Base-by-base conservation (phyloP, 2,797 vertebrate genomes). In the Sylvilagus floridanus region DNA sequence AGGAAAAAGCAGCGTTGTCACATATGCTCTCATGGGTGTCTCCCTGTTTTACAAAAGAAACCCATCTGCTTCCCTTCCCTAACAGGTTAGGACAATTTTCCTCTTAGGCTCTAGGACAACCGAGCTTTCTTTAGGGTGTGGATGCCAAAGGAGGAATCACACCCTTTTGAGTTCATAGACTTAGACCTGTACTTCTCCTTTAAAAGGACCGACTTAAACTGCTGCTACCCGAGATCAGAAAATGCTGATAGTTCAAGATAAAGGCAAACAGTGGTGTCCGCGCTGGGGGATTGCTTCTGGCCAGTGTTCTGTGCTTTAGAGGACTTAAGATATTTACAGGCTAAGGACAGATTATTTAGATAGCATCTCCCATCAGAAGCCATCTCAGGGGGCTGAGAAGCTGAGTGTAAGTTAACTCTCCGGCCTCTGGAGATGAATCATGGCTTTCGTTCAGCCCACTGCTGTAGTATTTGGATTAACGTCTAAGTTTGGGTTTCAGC, bases 391-490 rank as follows among this genome's bases (percentile, higher is more conserved):
- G 42, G 66, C 83, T 95, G 78, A 54, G 90, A 95, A 81, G 9
- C 22, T 54, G 62, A 71, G 14, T 22, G 69, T 60, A 73, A 90
- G 91, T 72, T 92, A 86, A 91, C 65, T 11, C 17, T 69, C 93
- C 6, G 19, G 62, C 71, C 54, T 69, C 63, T 76, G 85, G 42
- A 84, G 32, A 73, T 52, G 32, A 93, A 84, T 71, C 76, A 83
- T 35, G 75, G 57, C 57, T 88, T 95, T 92, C 60, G 54, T 93
- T 94, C 93, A 91, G 52, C 47, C 5, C 73, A 76, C 9, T 93
- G 69, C 13, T 65, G 32, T 72, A 66, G 84, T 90, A 96, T 95
- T 97, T 96, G 94, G 92, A 93, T 95, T 96, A 95, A 95, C 14
- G 68, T 73, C 47, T 21, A 93, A 63, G 54, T 92, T 95, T 88